Conservation (phyloP, 2,888 invertebrate genomes). For the Lamellibrachia satsuma region DNA sequence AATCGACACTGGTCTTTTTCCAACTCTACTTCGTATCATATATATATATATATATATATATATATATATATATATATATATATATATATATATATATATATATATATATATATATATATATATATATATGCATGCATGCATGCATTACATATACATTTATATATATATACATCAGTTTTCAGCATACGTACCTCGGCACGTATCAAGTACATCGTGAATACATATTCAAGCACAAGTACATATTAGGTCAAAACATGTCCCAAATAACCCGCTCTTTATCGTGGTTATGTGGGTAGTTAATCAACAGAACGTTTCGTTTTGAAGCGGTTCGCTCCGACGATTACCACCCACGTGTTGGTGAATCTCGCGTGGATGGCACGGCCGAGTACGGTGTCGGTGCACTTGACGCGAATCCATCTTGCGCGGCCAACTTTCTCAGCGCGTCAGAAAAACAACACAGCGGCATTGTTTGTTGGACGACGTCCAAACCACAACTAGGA, state of each 20-base stretch:
- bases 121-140: not conserved
- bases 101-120: not conserved
- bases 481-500: conserved; percentile 10
- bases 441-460: not conserved
- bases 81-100: not conserved
- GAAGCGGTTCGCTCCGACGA: not conserved
- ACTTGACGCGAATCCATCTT: not conserved
- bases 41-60: not conserved
- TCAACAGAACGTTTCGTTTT: not conserved
- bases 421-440: not conserved
- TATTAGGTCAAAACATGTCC: not conserved
- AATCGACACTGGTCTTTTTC: too few relatives aligned
- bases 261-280: not conserved
- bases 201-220: not conserved
- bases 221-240: not conserved
- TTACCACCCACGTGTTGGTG: not conserved
- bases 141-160: too few relatives aligned
- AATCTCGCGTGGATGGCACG: not conserved
- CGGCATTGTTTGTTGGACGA: not conserved
- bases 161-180: too few relatives aligned
- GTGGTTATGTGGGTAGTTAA: not conserved
- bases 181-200: too few relatives aligned
- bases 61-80: not conserved
- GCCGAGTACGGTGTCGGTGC: not conserved
- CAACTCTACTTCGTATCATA: too few relatives aligned